Evolutionary conservation across 2,797 vertebrate genomes (phyloP), one percentile per base, ranked within the genome.

Genomic region (Gastrophryne carolinensis): DNA sequence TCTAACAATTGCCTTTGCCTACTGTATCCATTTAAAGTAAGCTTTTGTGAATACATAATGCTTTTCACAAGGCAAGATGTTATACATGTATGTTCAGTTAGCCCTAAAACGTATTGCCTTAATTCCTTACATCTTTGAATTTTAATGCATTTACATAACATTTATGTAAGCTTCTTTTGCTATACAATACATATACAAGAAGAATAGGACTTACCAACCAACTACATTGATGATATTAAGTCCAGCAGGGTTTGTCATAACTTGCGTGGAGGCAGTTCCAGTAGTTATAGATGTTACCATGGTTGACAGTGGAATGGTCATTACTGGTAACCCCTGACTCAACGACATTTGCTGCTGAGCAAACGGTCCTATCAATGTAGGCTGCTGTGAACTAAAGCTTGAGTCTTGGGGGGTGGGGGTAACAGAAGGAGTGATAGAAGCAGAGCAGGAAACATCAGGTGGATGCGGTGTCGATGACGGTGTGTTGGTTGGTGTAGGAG

Each of bases 181-280:
- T n/a, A n/a, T n/a, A n/a, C n/a, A n/a, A n/a, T n/a, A n/a, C n/a
- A n/a, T n/a, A n/a, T n/a, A n/a, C 1, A 0, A 52, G 80, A 78
- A 6, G n/a, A 23, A 58, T 57, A 41, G 68, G 41, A 87, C 91
- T 89, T 91, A 99, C 97, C 97, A 98, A 80, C 96, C 91, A 89
- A 99, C 94, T 82, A 98, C 95, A 79, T 96, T 98, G 91, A 98
- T 95, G 90, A 98, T 95, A 87, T 98, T 97, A 83, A 99, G 93
- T 82, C 95, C 96, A 57, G 95, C 83, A 37, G 95, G 87, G 86
- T 93, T 96, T 83, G 94, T 90, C 96, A 96, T 94, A 90, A 96
- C 95, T 89, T 96, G 95, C 64, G 93, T 91, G 63, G 95, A 92
- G 4, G 94, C 87, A 86, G 95, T 94, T 87, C 93, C 92, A 84